Evolutionary conservation across 2,113 vertebrate species (phyloP), one percentile per base, ranked within the genome.

Genomic region (crab-eating macaque (Macaca fascicularis)): DNA sequence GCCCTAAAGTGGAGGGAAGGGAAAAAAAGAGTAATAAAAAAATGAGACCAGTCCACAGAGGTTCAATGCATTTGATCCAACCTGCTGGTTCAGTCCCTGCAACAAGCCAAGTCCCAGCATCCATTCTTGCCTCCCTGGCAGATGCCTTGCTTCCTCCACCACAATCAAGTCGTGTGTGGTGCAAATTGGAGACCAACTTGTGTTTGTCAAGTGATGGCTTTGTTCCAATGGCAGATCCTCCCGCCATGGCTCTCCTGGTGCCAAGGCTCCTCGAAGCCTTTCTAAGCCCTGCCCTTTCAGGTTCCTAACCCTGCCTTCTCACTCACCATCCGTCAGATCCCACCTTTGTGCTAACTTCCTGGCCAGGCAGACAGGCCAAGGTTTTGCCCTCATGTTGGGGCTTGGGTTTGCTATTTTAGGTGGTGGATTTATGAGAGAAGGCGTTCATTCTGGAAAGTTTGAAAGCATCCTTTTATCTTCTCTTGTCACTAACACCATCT

Each of bases 401-500:
- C 90, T 80, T 92, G 72, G 50, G 38, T 48, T 92, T 88, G 70
- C 40, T 79, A 13, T 85, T 88, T 96, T 67, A 74, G 27, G 67
- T 43, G 43, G 64, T 43, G 13, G 75, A 27, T 90, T 94, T 55
- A 75, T 55, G 84, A 79, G 55, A 69, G 20, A 79, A 74, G 67
- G n/a, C 4, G 12, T 90, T 97, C n/a, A 67, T 90, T 79, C 72
- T 93, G 45, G 19, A 96, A 69, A 85, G 22, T 38, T 20, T 90
- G 82, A 83, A 92, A 64, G 93, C 75, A n/a, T 91, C 61, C 35
- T 79, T 86, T 83, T 25, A 50, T 84, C 38, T 96, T 83, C 72
- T 95, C 8, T 95, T 92, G 89, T 90, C n/a, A 67, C 35, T 10
- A 59, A 52, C 48, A 85, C 38, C 27, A 12, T 35, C 92, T n/a